These are phyloP conservation scores for Chrysolina haemoptera DNA, from an alignment of 2,888 invertebrate genomes.

Conservation along the genomic window DNA sequence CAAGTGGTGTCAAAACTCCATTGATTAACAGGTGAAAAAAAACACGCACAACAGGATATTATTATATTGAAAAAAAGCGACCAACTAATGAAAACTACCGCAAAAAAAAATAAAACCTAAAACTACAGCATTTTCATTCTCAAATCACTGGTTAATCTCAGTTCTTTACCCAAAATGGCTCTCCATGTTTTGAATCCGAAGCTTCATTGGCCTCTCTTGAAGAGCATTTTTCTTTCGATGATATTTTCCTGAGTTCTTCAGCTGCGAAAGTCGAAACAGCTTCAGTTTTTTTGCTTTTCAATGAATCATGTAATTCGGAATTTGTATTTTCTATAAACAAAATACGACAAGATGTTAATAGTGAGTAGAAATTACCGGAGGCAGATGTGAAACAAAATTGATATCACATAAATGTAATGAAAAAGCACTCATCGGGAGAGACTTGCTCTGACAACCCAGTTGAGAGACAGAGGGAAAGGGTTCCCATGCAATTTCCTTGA, in stretches of 20 bases:
- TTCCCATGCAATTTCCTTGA: too few species aligned
- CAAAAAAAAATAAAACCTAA: slow-evolving; percentile 35
- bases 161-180: slow-evolving; percentile 57
- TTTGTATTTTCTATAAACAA: slow-evolving; percentile 28
- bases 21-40: not conserved
- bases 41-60: slow-evolving; percentile 24
- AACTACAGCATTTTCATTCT: slow-evolving; percentile 36
- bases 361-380: too few species aligned
- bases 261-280: slow-evolving; percentile 37
- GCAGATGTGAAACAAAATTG: too few species aligned
- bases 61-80: slow-evolving; percentile 27
- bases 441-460: too few species aligned
- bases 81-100: slow-evolving; percentile 29
- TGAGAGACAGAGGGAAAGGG: too few species aligned
- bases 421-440: too few species aligned
- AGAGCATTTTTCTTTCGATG: slow-evolving; percentile 15
- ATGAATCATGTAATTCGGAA: not conserved
- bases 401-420: too few species aligned
- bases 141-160: slow-evolving; percentile 37
- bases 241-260: slow-evolving; percentile 39
- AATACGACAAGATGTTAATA: slow-evolving; percentile 1
- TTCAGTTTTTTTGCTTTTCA: slow-evolving; percentile 32
- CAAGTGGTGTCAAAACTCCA: slow-evolving; percentile 5
- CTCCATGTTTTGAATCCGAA: slow-evolving; percentile 44
- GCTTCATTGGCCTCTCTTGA: slow-evolving; percentile 25